Conservation (phyloP, 2,888 invertebrate species). For the Pterostichus madidus region DNA sequence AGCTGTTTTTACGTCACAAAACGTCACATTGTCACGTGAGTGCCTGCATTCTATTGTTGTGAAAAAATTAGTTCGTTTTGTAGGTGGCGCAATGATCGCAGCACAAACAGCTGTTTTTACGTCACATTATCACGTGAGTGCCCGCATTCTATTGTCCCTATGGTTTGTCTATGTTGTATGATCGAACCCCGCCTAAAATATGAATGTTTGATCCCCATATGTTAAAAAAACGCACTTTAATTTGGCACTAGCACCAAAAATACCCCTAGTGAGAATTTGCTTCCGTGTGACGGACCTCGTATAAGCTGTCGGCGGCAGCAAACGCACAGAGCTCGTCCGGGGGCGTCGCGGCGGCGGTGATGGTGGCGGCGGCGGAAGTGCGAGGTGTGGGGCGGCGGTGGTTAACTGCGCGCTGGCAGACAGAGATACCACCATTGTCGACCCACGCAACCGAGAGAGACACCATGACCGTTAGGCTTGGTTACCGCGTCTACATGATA, state of each 20-base stretch:
- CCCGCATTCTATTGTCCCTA: too few species aligned
- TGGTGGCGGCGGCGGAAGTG: conserved; percentile 41
- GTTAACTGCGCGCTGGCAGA: conserved; percentile 67
- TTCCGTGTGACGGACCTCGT: not conserved
- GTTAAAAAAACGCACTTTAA: not conserved
- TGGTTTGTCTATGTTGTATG: too few species aligned
- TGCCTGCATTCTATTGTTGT: too few species aligned
- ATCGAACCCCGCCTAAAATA: too few species aligned
- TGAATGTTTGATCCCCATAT: too few species aligned
- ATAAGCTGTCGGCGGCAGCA: conserved; percentile 65
- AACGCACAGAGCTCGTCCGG: conserved; percentile 70
- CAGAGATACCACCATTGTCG: conserved; percentile 11
- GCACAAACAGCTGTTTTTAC: too few species aligned
- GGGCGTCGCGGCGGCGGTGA: conserved; percentile 63
- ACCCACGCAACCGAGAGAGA: conserved; percentile 69
- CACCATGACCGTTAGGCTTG: conserved; percentile 75
- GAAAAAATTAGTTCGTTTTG: too few species aligned
- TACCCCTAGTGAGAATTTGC: not conserved
- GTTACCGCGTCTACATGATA: conserved; percentile 71
- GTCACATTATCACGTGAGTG: too few species aligned
- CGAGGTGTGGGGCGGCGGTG: conserved; percentile 67
- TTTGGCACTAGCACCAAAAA: not conserved
- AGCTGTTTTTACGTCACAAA: too few species aligned
- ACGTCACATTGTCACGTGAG: too few species aligned
- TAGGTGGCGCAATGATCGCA: too few species aligned